These are phyloP conservation scores for Brienomyrus longianalis DNA, from an alignment of 2,113 vertebrate genomes.

Conservation along the genomic window DNA sequence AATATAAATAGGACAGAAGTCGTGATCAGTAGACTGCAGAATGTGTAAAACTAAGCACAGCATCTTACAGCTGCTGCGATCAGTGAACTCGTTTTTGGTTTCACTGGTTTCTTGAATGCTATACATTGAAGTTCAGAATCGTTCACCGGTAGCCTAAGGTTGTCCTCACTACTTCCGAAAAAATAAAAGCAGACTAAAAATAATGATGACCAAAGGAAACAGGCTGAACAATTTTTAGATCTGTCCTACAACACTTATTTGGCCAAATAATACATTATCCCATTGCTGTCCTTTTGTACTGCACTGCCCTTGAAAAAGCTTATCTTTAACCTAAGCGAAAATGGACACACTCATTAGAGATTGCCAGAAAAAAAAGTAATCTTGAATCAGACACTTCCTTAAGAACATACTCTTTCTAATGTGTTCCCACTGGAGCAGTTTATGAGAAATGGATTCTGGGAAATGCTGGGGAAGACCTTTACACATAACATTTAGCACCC, in stretches of 20 bases:
- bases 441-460: neutral
- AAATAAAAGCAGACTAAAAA: constrained; percentile 2
- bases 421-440: neutral
- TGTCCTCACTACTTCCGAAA: neutral
- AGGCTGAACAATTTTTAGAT: neutral
- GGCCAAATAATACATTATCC: neutral
- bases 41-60: no score
- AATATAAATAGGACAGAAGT: neutral
- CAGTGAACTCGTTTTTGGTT: neutral
- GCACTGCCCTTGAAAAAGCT: neutral
- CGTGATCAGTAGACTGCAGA: neutral
- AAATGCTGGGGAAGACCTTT: neutral
- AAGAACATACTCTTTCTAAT: neutral
- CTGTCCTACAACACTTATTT: neutral
- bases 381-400: neutral
- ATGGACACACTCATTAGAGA: neutral
- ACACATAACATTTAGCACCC: neutral
- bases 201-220: neutral
- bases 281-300: neutral
- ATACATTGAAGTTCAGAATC: neutral
- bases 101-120: neutral
- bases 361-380: neutral
- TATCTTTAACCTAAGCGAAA: neutral
- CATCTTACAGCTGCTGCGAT: neutral
- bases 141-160: neutral